Evolutionary conservation across 2,113 vertebrate genomes (phyloP), one percentile per base, ranked within the genome.

Genomic region (Calyptommatus sinebrachiatus): DNA sequence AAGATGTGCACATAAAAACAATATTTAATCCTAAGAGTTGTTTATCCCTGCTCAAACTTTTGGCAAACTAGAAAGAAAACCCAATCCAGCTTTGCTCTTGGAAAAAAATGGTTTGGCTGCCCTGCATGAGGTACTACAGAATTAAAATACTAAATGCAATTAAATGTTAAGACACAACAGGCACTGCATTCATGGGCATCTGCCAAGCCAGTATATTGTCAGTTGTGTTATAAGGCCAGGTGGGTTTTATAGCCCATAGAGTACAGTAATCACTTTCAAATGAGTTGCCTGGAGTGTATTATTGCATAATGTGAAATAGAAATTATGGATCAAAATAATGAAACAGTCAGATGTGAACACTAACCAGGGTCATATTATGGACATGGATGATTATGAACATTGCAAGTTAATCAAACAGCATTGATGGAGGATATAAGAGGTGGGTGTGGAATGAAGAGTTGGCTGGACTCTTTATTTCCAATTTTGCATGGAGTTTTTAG

Each of bases 81-180:
- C 1, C 70, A 88, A 83, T 79, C 79, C 81, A 76, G 82, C 84
- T 78, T 62, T 22, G 20, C 80, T 86, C 63, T 53, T 61, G 20
- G 12, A 67, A 70, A 85, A n/a, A 35, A 80, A 86, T 86, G 29
- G 67, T 87, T 86, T 88, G 67, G 78, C 81, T 70, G 66, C 82
- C 73, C 7, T 81, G 88, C 83, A 80, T 78, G 82, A 86, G 85
- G 16, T 57, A 57, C 76, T 70, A 81, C 48, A 85, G 81, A 90
- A 89, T 89, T 81, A 88, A 89, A 91, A 88, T 70, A 77, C 83
- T 87, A 92, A 91, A 83, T 88, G 89, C 90, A 92, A 89, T 68
- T 86, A 88, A 86, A 79, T 79, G 82, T 86, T 89, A 88, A 77
- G 81, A 86, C 76, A 53, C 89, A 86, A 82, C 88, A 91, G 77